Evolutionary conservation across 2,113 vertebrate species (phyloP), one percentile per base, ranked within the genome.

Genomic region (Phylloscopus whistleri): DNA sequence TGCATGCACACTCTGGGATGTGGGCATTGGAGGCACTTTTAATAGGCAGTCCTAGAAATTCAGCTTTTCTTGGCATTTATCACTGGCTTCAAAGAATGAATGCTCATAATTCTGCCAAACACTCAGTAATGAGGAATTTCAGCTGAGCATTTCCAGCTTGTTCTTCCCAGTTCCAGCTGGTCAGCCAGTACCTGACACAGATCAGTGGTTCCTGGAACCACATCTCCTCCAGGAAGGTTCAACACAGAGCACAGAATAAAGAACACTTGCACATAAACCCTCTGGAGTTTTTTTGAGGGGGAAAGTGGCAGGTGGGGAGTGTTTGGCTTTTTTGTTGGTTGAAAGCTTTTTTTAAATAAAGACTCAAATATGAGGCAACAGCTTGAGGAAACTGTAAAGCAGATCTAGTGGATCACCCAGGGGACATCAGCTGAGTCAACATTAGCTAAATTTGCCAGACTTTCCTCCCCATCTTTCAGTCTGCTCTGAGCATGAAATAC

Each of bases 251-350:
- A 64, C 27, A n/a, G 28, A 21, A 30, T 23, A 20, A 60, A 72
- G 41, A 6, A 10, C 13, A 18, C 10, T 17, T 33, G 64, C 7
- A n/a, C 27, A 51, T 59, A 22, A 74, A 56, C 13, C n/a, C n/a
- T 41, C n/a, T 69, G n/a, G 18, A 15, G 52, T 11, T 53, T 43
- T 60, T 68, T 26, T 41, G 10, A 17, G 60, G 11, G 30, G 41
- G 4, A 39, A 53, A 53, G 24, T 0, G 0, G 21, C 4, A 5
- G 26, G 11, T 73, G 33, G 8, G 9, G 27, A 10, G 3, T 60
- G 9, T 51, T 53, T 17, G 20, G 14, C 2, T 4, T 17, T 28
- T 37, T 62, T 58, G 11, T 62, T 48, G 26, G 8, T 23, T 66
- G 41, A 46, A 46, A 31, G 8, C 1, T 13, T 68, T 68, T 49